phyloP scores from a whole-genome alignment of 2,797 vertebrate genomes.

The Remorina albescens region DNA sequence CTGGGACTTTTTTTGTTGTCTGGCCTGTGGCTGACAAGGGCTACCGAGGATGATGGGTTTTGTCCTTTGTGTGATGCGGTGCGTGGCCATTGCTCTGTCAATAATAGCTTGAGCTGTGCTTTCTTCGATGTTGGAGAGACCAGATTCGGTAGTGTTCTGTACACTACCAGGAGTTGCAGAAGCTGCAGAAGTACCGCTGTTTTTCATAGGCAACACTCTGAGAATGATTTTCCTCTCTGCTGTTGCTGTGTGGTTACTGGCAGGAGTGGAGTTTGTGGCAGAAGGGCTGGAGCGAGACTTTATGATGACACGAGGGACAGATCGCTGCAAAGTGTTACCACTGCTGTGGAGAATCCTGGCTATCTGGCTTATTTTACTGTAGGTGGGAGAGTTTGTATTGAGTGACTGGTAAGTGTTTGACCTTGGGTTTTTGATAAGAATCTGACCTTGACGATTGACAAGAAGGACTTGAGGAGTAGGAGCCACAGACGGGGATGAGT shows the following conservation, averaged over 20 bases:
- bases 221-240: slow-evolving; percentile 60
- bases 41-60: slow-evolving; percentile 68
- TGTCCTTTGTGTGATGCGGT: slow-evolving; percentile 44
- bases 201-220: slow-evolving; percentile 63
- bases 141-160: slow-evolving; percentile 15
- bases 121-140: slow-evolving; percentile 34
- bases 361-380: slow-evolving; percentile 83
- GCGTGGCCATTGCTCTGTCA: slow-evolving; percentile 76
- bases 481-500: neutral
- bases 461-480: slow-evolving; percentile 85
- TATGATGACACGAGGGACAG: slow-evolving; percentile 67
- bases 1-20: slow-evolving; percentile 17
- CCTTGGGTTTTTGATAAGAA: slow-evolving; percentile 88
- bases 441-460: slow-evolving; percentile 90
- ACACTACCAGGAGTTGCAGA: neutral
- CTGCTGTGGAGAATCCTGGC: slow-evolving; percentile 82
- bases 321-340: slow-evolving; percentile 61
- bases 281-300: slow-evolving; percentile 46
- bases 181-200: neutral
- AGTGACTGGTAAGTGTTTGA: slow-evolving; percentile 82
- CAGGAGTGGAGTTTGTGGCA: neutral
- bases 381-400: slow-evolving; percentile 75
- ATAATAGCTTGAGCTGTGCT: slow-evolving; percentile 77
- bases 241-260: slow-evolving; percentile 14
- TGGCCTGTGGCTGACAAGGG: slow-evolving; percentile 11